These are phyloP conservation scores for Sitta europaea DNA, from an alignment of 2,113 vertebrate genomes.

Conservation along the genomic window DNA sequence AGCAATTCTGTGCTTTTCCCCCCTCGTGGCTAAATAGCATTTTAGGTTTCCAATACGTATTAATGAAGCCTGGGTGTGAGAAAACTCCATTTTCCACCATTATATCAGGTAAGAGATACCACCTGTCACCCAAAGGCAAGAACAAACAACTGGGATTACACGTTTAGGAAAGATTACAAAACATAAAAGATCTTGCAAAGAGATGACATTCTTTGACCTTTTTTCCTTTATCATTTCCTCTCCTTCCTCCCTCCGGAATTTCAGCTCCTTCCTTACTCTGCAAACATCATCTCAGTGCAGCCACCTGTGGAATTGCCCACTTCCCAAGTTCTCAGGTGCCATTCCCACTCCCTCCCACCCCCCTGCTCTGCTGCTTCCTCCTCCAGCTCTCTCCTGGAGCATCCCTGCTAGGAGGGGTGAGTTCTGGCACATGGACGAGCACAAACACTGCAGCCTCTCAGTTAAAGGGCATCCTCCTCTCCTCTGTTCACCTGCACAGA, in stretches of 20 bases:
- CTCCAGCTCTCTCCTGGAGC: background rate
- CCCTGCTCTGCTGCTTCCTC: background rate
- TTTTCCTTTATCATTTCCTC: background rate
- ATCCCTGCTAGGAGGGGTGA: background rate
- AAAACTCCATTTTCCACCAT: background rate
- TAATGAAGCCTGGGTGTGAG: background rate
- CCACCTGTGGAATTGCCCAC: background rate
- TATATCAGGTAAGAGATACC: background rate
- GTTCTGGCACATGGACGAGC: background rate
- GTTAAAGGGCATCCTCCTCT: background rate
- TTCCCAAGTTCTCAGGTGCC: background rate
- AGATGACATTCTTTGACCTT: background rate
- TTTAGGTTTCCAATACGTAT: slow-evolving; percentile 6
- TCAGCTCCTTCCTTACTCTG: background rate
- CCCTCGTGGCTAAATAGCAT: background rate
- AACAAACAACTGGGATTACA: background rate
- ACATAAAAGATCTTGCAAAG: background rate
- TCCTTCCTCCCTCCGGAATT: background rate
- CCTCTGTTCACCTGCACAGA: background rate
- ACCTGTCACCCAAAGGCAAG: background rate
- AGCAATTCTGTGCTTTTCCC: background rate
- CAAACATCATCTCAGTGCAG: background rate
- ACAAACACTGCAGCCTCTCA: background rate
- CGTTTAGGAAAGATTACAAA: background rate
- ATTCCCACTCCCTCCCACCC: background rate